Evolutionary conservation across 2,888 invertebrate species (phyloP).

Genomic region (Chouioia cunea): DNA sequence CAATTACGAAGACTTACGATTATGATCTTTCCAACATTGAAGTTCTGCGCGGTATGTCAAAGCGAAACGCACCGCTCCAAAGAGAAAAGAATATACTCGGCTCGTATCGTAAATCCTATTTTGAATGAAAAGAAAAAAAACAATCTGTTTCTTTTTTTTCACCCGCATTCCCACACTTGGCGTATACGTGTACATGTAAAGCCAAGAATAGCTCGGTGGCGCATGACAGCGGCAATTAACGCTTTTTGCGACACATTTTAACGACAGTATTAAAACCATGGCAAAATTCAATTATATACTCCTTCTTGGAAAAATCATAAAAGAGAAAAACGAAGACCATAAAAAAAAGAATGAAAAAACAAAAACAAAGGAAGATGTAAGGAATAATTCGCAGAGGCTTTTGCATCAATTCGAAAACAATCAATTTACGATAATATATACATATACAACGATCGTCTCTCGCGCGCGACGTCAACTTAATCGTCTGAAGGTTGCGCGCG

Average conservation of each 20-base stretch:
- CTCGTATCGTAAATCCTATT: too few relatives aligned
- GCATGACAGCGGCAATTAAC: constrained; percentile 48
- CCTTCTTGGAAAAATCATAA: constrained; percentile 34
- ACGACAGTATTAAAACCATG: constrained; percentile 35
- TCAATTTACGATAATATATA: constrained; percentile 45
- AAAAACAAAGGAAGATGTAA: too few relatives aligned
- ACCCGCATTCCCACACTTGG: background rate
- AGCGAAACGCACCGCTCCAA: too few relatives aligned
- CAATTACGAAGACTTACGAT: too few relatives aligned
- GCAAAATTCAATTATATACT: constrained; percentile 36
- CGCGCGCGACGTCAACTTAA: constrained; percentile 14
- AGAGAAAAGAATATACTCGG: too few relatives aligned
- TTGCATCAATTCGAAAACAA: background rate
- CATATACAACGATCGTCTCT: background rate
- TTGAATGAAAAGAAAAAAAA: too few relatives aligned
- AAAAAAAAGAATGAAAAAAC: too few relatives aligned
- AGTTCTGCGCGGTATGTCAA: too few relatives aligned
- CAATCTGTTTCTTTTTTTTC: too few relatives aligned
- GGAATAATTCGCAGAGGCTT: too few relatives aligned
- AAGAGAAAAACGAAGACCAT: background rate
- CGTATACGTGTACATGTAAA: background rate
- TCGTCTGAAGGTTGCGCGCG: constrained; percentile 8
- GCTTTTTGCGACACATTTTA: constrained; percentile 45
- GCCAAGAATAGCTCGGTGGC: constrained; percentile 35
- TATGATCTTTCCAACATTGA: too few relatives aligned